phyloP scores from a whole-genome alignment of 2,888 invertebrate genomes.

The Eupithecia inturbata region DNA sequence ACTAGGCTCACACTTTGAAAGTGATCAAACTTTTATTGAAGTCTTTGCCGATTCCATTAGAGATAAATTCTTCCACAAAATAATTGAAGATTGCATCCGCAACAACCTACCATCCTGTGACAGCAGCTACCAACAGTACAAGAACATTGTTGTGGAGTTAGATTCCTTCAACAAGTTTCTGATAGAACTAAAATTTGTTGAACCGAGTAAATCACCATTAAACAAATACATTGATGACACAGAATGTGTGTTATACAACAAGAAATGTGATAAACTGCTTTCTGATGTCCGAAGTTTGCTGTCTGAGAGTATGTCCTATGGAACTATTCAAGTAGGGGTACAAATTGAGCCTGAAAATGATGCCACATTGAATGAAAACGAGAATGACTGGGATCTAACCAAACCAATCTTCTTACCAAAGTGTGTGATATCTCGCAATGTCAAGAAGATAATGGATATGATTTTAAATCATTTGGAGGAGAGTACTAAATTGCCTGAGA shows the following conservation, averaged over 20 bases:
- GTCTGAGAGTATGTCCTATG: conserved; percentile 68
- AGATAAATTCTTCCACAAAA: conserved; percentile 73
- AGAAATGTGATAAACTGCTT: conserved; percentile 76
- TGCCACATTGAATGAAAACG: conserved; percentile 60
- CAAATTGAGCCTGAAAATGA: conserved; percentile 53
- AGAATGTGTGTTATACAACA: conserved; percentile 75
- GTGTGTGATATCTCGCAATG: conserved; percentile 75
- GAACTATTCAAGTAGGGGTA: conserved; percentile 65
- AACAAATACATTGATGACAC: conserved; percentile 75
- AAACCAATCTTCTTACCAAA: conserved; percentile 73
- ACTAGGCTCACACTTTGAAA: conserved; percentile 71
- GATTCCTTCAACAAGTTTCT: conserved; percentile 77
- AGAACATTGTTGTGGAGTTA: conserved; percentile 71
- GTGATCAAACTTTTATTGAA: conserved; percentile 70
- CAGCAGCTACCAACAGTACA: conserved; percentile 70
- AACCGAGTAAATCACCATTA: conserved; percentile 68
- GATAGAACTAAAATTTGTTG: conserved; percentile 76
- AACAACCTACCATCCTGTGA: conserved; percentile 74
- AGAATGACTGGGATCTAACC: conserved; percentile 64
- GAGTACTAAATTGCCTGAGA: conserved; percentile 68
- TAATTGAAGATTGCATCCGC: conserved; percentile 76
- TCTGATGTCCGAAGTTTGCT: conserved; percentile 67
- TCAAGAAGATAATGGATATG: conserved; percentile 67
- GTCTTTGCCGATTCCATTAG: conserved; percentile 71
- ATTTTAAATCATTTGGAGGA: conserved; percentile 75